Evolutionary conservation across 1,140 invertebrate genomes (phyloP), one percentile per base, ranked within the genome.

Genomic region (Notospermus geniculatus): DNA sequence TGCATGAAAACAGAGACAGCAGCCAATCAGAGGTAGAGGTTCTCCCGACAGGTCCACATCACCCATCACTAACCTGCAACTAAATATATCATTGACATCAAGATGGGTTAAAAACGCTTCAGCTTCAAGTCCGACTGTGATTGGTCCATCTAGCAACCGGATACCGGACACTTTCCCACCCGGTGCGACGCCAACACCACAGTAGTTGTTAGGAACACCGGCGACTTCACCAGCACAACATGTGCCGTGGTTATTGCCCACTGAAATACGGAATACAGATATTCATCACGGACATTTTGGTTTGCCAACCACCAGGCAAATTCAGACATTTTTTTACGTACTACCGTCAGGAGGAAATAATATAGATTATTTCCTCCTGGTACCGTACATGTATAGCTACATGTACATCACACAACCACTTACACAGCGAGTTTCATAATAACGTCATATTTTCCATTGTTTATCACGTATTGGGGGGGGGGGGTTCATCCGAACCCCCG

Each of bases 1-100:
- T n/a, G n/a, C n/a, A n/a, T n/a, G n/a, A n/a, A n/a, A n/a, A n/a
- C n/a, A n/a, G n/a, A n/a, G n/a, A n/a, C n/a, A n/a, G n/a, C n/a
- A n/a, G n/a, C n/a, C n/a, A n/a, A n/a, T n/a, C n/a, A n/a, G n/a
- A n/a, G n/a, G n/a, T n/a, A n/a, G n/a, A n/a, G n/a, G n/a, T n/a
- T n/a, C n/a, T n/a, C n/a, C n/a, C n/a, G n/a, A n/a, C n/a, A n/a
- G n/a, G n/a, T n/a, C n/a, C n/a, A n/a, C n/a, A n/a, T n/a, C n/a
- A n/a, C n/a, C n/a, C n/a, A n/a, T n/a, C n/a, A n/a, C n/a, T n/a
- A 92, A 79, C 77, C 77, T 79, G 65, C 78, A 80, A 62, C 75
- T 79, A 61, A 78, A 82, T 28, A 83, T 73, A 58, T 82, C 77
- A 72, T 83, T 83, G 19, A 80, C 69, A 19, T 78, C 71, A 46